Base-by-base conservation (phyloP, 2,888 invertebrate genomes). In the Mesochorus sp. region DNA sequence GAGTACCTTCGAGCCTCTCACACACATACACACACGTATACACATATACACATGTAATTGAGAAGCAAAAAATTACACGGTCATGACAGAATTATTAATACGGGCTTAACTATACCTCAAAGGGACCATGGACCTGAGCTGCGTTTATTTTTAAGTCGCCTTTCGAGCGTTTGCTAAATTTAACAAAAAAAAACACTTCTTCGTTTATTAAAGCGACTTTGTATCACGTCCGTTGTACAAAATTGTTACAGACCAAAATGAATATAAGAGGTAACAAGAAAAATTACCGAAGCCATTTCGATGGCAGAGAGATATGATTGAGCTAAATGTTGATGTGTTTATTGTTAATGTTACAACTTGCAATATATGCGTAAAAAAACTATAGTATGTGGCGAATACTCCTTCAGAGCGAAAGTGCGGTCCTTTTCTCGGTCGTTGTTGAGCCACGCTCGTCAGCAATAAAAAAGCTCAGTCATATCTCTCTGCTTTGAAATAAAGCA, bases 361-460 rank as follows among this genome's bases (percentile, higher is more conserved):
- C 3, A 53, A 26, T 8, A 12, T 3, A 34, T 17, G 19, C 10
- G 14, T 42, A 49, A 31, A 28, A 51, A 42, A 53, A 44, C 39
- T 37, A 53, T 26, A 53, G 67, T 39, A 77, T 64, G 79, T 83
- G 89, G 86, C 79, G 82, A 51, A 84, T 77, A 87, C 88, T 86
- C 80, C 89, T 86, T 89, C 89, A 78, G 88, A 89, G 83, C 83
- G 85, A 89, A 90, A 87, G 87, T 86, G 90, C 90, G 90, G 89
- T 89, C 89, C 86, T 90, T 89, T 89, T 88, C 90, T 89, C 88
- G 78, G 88, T 88, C 85, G 89, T 88, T 86, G 88, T 88, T 86
- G 84, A 88, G 83, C 84, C 87, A 87, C 80, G 83, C 74, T 51
- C 42, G 39, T 44, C 37, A 51, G 47, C 24, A 37, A 21, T 70